Base-by-base conservation (phyloP, 1,140 invertebrate species). In the Alviniconcha marisindica region DNA sequence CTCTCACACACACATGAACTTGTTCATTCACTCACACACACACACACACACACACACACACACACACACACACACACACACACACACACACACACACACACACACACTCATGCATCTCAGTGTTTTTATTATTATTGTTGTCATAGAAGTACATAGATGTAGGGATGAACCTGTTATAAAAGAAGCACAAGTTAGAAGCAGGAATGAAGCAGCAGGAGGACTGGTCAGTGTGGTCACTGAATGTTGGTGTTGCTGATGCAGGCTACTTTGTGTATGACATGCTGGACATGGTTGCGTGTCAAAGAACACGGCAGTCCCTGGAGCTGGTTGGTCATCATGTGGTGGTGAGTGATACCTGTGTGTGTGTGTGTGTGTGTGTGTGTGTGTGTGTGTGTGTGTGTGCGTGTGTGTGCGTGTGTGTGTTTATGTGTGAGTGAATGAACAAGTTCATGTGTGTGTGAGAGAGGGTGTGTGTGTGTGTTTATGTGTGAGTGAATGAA, bases 201-300 rank as follows among this genome's bases (percentile, higher is more conserved):
- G 63, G n/a, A 28, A 24, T 69, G 14, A 69, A n/a, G 63, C 2
- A 66, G 60, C 60, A 66, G 7, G 31, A 12, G 24, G 5, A 28
- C 7, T 66, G 5, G 24, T 66, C 24, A n/a, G 4, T 28, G 31
- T 66, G 5, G 24, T 10, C 60, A 66, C 60, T 66, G 24, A 10
- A 66, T 33, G 24, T 51, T 42, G 44, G 51, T 76, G 7, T 82
- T 21, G 86, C n/a, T 73, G 51, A 83, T 86, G 77, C 83, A 89
- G 89, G 89, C 74, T 90, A 90, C 73, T 90, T 90, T 85, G 18
- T 90, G 44, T 87, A 89, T 80, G 89, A 90, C 77, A 79, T 83
- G 3, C 5, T 87, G 31, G 88, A 90, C 69, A 87, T 90, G 85
- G 7, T 88, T 18, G 54, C 84, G 51, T 83, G 83, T 60, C 77